Evolutionary conservation across 2,797 vertebrate species (phyloP).

Genomic region (Pangasius mekongensis): DNA sequence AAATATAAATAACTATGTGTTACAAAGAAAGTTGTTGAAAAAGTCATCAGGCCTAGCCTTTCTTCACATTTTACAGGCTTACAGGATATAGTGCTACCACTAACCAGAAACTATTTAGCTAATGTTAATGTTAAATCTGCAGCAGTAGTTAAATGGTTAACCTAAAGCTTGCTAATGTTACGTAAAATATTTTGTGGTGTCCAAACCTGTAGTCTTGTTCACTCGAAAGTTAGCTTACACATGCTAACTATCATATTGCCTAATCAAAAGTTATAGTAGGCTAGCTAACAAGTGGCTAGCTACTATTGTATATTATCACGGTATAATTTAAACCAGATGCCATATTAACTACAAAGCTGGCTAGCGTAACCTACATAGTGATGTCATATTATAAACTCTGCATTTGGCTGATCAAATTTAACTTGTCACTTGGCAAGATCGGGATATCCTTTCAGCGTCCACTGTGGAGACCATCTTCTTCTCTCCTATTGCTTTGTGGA

Average conservation of each 20-base stretch:
- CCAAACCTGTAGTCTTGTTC: background rate
- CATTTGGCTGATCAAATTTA: background rate
- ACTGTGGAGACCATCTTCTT: background rate
- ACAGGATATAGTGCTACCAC: background rate
- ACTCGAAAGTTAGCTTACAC: no score
- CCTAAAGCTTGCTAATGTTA: background rate
- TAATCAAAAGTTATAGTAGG: background rate
- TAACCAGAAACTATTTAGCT: background rate
- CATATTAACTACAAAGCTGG: background rate
- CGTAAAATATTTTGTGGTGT: background rate
- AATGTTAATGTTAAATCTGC: background rate
- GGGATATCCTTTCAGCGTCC: background rate
- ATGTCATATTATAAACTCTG: background rate
- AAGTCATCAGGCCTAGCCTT: background rate
- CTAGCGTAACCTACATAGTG: background rate
- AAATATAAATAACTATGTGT: background rate
- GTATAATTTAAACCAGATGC: slow-evolving; percentile 4
- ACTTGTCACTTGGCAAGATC: no score
- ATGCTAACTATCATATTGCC: background rate
- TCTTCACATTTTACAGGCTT: background rate
- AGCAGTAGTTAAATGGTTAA: background rate
- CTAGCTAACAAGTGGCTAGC: background rate
- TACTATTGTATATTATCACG: background rate
- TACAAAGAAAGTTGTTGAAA: background rate
- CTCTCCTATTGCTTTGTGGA: background rate